A percentile compares a stretch with the other conserved stretches of the same genome.
phyloP scores from a whole-genome alignment of 1,140 invertebrate species.

The Hylaeus anthracinus region DNA sequence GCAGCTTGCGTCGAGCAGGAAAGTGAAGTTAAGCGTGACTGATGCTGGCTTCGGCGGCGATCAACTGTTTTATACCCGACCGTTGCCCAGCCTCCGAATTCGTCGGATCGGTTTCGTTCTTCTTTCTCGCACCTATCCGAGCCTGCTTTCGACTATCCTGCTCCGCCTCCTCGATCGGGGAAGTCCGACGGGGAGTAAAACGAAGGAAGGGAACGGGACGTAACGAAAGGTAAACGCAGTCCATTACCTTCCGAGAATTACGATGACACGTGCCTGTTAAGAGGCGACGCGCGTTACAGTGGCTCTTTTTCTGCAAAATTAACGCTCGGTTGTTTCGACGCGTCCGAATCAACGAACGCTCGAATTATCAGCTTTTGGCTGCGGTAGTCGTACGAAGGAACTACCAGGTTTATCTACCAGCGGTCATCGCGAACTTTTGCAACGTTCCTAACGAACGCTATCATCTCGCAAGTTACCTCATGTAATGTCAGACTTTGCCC shows the following conservation, averaged over 20 bases:
- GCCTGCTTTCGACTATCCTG: background rate
- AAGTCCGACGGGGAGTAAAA: background rate
- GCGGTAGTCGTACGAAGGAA: no score
- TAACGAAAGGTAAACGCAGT: constrained; percentile 30
- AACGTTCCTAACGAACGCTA: no score
- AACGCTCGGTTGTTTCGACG: background rate
- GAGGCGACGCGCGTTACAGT: no score
- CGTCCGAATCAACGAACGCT: background rate
- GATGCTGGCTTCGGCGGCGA: constrained; percentile 55
- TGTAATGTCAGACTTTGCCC: no score
- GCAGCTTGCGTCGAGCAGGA: constrained; percentile 34
- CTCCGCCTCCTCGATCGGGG: background rate
- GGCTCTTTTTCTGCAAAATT: background rate
- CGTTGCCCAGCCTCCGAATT: constrained; percentile 58
- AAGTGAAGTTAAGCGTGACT: constrained; percentile 59
- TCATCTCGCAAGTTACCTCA: no score
- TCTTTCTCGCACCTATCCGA: background rate
- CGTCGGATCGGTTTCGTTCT: constrained; percentile 25
- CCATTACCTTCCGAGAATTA: constrained; percentile 7
- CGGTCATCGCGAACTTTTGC: no score
- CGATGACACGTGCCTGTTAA: constrained; percentile 17
- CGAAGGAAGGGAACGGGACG: background rate
- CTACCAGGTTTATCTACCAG: no score
- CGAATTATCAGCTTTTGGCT: background rate
- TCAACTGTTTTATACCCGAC: constrained; percentile 65